These are phyloP conservation scores for Varanus salvator DNA, from an alignment of 2,113 vertebrate species.

Conservation along the genomic window DNA sequence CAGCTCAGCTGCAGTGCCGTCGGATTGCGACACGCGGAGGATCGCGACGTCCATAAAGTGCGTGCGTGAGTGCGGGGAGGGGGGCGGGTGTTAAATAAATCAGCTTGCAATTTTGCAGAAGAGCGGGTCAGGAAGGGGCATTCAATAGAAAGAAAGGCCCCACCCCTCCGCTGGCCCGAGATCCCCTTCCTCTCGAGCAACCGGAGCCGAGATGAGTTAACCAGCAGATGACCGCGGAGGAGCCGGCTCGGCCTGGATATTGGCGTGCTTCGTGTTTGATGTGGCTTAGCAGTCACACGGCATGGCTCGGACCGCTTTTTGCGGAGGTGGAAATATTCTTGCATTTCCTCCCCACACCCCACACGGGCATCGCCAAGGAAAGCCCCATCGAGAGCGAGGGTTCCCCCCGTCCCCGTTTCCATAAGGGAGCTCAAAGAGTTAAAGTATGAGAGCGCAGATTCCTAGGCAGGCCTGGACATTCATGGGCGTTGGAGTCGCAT, in stretches of 20 bases:
- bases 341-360: too few species aligned
- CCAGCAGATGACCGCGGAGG: background rate
- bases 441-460: background rate
- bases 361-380: too few species aligned
- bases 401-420: background rate
- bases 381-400: background rate
- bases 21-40: background rate
- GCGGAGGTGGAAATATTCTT: too few species aligned
- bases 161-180: background rate
- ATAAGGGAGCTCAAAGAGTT: background rate
- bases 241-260: background rate
- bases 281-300: too few species aligned
- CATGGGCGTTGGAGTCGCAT: background rate
- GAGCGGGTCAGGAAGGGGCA: background rate
- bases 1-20: too few species aligned
- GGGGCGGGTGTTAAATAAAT: background rate
- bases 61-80: background rate
- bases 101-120: background rate
- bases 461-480: background rate
- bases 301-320: too few species aligned
- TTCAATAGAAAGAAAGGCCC: background rate
- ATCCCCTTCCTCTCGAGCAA: background rate
- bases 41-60: too few species aligned
- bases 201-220: background rate
- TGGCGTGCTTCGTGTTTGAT: too few species aligned